Conservation (phyloP, 2,797 vertebrate genomes). For the Pseudochirops cupreus region DNA sequence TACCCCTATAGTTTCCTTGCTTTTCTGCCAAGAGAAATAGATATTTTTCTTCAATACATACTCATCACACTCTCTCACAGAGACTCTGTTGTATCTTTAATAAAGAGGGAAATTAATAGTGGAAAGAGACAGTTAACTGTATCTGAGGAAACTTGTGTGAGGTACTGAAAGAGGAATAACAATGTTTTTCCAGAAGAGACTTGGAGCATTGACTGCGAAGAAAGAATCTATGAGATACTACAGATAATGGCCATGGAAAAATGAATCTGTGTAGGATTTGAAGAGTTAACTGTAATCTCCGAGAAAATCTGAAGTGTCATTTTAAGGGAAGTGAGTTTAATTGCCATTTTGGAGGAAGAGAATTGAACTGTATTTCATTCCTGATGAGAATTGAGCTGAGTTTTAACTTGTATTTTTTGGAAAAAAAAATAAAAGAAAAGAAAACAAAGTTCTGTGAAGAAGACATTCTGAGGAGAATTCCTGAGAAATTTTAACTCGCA, state of each 20-base stretch:
- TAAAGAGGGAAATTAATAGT: not conserved
- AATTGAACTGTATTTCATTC: not conserved
- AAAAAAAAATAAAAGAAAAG: fast-evolving
- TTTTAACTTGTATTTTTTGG: not conserved
- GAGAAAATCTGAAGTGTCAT: not conserved
- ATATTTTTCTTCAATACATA: not conserved
- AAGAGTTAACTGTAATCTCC: not conserved
- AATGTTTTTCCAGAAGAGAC: not conserved
- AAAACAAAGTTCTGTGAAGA: not conserved
- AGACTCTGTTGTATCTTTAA: not conserved
- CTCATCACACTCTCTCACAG: not conserved
- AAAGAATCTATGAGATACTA: not conserved
- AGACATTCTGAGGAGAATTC: not conserved
- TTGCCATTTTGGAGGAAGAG: not conserved
- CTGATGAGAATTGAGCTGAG: not conserved
- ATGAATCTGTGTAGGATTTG: not conserved
- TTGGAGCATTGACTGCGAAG: not conserved
- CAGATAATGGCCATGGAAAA: not conserved
- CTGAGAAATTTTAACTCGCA: not conserved
- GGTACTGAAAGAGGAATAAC: not conserved
- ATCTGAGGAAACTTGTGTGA: not conserved
- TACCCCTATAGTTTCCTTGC: not conserved
- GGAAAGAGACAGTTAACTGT: not conserved
- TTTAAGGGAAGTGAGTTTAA: not conserved
- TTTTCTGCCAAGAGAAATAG: not conserved